Base-by-base conservation (phyloP, 2,113 vertebrate genomes). In the Eurystomus gularis region DNA sequence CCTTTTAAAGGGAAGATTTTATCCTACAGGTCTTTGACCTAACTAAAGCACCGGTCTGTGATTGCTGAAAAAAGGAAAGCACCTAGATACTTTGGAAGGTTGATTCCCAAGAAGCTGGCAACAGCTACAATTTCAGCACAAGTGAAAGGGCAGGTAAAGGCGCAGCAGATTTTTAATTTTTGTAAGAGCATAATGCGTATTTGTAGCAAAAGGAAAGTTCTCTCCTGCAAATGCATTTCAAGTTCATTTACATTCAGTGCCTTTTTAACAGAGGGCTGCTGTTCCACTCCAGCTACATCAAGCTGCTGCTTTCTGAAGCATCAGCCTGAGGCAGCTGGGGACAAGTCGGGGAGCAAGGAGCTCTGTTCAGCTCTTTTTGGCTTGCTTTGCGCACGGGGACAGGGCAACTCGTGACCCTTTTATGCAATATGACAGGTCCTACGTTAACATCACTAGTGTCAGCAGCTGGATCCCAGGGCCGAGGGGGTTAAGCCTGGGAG, bases 401-500 rank as follows among this genome's bases (percentile, higher is more conserved):
- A 5, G 28, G 11, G 21, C n/a, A 4, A 35, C 46, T 49, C 44
- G 3, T 24, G 64, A 81, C 64, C 86, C 69, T 26, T 77, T 13
- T 18, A 42, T 4, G 87, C 76, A 40, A 29, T 13, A 16, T 3
- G 85, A 57, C 44, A 17, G 75, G 40, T 31, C 49, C 58, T 11
- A 8, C 4, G 14, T 11, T 18, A 13, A 4, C 49, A 15, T 2
- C 26, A 6, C 1, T 7, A 6, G 11, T 1, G 2, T 20, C 8
- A 10, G 48, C 48, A 7, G 57, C 1, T 68, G 15, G 69, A 4
- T 11, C 12, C 17, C 79, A 42, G 93, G 49, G 11, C 71, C 5
- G 39, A 84, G 62, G 4, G 95, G 81, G 96, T 97, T 97, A 97
- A 97, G 57, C 64, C 82, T 62, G 87, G 96, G 90, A 94, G 96